These are phyloP conservation scores for Phycodurus eques DNA, from an alignment of 2,113 vertebrate species.

Conservation along the genomic window DNA sequence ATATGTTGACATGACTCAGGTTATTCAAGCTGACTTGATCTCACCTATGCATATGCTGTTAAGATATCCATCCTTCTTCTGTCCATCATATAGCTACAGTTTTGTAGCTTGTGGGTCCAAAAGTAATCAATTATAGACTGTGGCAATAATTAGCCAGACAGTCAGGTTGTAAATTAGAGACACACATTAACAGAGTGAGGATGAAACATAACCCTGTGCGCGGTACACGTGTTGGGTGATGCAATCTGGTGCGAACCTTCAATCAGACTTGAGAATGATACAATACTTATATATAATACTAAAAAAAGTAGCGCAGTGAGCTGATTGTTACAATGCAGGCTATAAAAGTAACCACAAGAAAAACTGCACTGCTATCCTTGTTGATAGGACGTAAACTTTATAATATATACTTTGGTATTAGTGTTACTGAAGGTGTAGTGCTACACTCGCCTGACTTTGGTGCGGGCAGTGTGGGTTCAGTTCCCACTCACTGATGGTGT, in stretches of 20 bases:
- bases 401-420: too few relatives aligned
- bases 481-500: too few relatives aligned
- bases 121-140: neutral
- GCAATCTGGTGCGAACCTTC: constrained; percentile 8
- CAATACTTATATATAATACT: too few relatives aligned
- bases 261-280: constrained; percentile 3
- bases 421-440: too few relatives aligned
- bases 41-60: neutral
- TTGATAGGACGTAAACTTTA: too few relatives aligned
- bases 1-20: neutral
- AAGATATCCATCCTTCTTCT: neutral
- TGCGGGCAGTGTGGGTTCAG: too few relatives aligned
- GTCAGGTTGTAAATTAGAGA: neutral
- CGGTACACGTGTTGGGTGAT: neutral
- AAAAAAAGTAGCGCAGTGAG: neutral
- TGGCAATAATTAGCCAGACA: neutral
- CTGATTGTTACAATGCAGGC: neutral
- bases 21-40: neutral
- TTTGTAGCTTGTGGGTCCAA: neutral
- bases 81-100: neutral
- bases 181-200: neutral
- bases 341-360: neutral
- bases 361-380: neutral
- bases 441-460: too few relatives aligned
- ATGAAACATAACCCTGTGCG: neutral